A percentile compares a stretch with the other conserved stretches of the same genome.
Conservation (phyloP, 1,140 invertebrate genomes). For the Calliphora vicina region DNA sequence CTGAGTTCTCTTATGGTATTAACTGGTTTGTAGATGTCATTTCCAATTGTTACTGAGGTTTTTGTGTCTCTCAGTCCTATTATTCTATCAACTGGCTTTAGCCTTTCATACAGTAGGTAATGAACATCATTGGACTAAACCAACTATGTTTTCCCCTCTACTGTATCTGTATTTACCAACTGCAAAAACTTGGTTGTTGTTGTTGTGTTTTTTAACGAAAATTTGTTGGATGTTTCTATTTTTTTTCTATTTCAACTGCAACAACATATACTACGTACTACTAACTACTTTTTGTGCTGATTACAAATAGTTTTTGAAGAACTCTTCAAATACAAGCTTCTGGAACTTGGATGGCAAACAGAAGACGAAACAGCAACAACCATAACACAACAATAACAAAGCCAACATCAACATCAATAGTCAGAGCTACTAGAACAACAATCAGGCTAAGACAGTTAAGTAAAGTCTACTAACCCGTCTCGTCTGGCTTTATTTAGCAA, state of each 20-base stretch:
- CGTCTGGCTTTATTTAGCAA: constrained; percentile 2
- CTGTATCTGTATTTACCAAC: not conserved
- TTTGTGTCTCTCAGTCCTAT: too few relatives aligned
- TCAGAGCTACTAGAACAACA: constrained; percentile 10
- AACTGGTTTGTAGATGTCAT: too few relatives aligned
- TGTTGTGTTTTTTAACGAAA: not conserved
- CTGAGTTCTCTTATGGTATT: too few relatives aligned
- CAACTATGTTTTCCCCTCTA: not conserved
- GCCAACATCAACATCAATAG: constrained; percentile 9
- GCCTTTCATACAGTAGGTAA: too few relatives aligned
- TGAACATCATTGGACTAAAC: too few relatives aligned
- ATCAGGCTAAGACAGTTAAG: constrained; percentile 23
- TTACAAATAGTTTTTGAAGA: constrained; percentile 7
- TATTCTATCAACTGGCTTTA: too few relatives aligned
- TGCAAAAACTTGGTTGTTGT: not conserved
- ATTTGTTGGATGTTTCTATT: not conserved
- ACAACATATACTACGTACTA: not conserved
- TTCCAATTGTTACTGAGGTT: too few relatives aligned
- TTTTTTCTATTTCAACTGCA: not conserved
- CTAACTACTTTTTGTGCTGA: not conserved
- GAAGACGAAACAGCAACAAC: not conserved
- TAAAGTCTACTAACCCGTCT: constrained; percentile 23
- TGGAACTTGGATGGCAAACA: not conserved
- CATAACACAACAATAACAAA: constrained; percentile 1
- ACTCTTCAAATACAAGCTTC: constrained; percentile 22